Conservation (phyloP, 2,113 vertebrate genomes). For the Micromys minutus region DNA sequence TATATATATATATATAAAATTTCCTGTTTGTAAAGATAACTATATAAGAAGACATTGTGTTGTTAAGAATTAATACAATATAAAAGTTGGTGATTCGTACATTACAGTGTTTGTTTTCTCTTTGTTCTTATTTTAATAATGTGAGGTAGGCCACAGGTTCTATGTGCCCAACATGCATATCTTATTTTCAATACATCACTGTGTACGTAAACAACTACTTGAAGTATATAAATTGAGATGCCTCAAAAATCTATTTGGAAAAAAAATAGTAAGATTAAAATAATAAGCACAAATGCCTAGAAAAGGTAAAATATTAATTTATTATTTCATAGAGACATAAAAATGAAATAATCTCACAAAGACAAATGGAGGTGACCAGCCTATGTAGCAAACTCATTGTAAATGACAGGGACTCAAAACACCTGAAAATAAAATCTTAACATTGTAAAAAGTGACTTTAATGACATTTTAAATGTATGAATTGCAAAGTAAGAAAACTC, state of each 20-base stretch:
- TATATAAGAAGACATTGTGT: neutral
- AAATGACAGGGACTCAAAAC: neutral
- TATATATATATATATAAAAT: too few relatives aligned
- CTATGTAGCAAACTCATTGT: neutral
- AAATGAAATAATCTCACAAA: neutral
- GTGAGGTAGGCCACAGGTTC: neutral
- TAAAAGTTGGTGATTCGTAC: neutral
- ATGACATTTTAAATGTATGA: neutral
- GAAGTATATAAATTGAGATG: neutral
- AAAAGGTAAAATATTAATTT: neutral
- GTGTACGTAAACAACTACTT: neutral
- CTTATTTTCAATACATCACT: neutral
- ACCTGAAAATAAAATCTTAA: neutral
- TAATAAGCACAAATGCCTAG: neutral
- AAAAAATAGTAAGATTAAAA: slow-evolving; percentile 1
- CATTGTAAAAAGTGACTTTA: neutral
- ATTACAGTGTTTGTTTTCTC: neutral
- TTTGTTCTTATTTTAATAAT: neutral
- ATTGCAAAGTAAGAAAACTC: neutral
- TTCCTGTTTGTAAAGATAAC: neutral
- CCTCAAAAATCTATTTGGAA: neutral
- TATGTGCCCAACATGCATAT: neutral
- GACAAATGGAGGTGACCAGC: neutral
- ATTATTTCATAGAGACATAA: neutral
- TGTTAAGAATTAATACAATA: neutral